These are phyloP conservation scores for Anticlea derivata DNA, from an alignment of 2,888 invertebrate species.

Conservation along the genomic window DNA sequence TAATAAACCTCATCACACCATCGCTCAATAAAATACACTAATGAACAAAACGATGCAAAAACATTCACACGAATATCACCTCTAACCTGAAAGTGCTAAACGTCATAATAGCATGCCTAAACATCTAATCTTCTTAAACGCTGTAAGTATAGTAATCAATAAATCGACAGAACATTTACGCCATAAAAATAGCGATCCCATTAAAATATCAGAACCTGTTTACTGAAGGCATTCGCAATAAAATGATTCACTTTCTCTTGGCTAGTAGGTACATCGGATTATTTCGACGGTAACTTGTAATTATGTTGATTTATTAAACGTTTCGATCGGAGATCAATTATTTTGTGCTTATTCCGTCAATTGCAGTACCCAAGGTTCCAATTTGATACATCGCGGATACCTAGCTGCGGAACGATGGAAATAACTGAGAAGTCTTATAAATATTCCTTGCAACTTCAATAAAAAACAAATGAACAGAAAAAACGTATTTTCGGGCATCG, in stretches of 20 bases:
- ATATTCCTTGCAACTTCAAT: no score
- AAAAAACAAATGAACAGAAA: no score
- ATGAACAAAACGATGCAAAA: constrained; percentile 16
- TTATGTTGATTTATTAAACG: constrained; percentile 68
- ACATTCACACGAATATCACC: constrained; percentile 18
- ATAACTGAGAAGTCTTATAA: no score
- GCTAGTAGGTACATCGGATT: constrained; percentile 45
- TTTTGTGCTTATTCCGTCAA: constrained; percentile 18
- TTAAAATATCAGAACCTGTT: constrained; percentile 59
- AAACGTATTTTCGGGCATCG: no score
- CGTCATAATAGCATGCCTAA: constrained; percentile 27
- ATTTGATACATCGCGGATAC: not conserved
- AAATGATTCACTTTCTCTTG: constrained; percentile 78
- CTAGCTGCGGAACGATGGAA: no score
- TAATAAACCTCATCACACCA: constrained; percentile 15
- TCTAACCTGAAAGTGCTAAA: constrained; percentile 22
- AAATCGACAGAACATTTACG: constrained; percentile 45
- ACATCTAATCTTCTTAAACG: constrained; percentile 29
- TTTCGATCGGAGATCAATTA: constrained; percentile 39
- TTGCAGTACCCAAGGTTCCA: constrained; percentile 1
- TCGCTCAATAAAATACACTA: constrained; percentile 14
- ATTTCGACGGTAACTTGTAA: constrained; percentile 56
- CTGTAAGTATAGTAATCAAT: constrained; percentile 42
- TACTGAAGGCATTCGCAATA: constrained; percentile 66
- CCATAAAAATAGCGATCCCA: constrained; percentile 49